A percentile compares a stretch with the other conserved stretches of the same genome.
Evolutionary conservation across 2,797 vertebrate genomes (phyloP).

Genomic region (Cottoperca gobio): DNA sequence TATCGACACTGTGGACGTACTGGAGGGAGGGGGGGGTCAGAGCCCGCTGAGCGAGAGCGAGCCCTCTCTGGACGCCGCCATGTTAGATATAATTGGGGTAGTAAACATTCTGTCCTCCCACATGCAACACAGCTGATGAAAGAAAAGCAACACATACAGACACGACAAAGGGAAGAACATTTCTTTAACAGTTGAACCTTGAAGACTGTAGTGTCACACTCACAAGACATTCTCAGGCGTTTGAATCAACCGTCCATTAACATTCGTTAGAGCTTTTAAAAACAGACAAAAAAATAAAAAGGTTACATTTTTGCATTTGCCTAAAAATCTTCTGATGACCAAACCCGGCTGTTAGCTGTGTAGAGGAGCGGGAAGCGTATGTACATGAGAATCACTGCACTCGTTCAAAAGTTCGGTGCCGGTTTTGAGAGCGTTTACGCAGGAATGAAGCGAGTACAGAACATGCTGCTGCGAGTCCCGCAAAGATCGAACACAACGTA

Average conservation of each 20-base stretch:
- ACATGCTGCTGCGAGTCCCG: conserved; percentile 70
- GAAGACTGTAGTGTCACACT: conserved; percentile 71
- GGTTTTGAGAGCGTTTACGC: conserved; percentile 46
- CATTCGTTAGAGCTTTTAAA: conserved; percentile 60
- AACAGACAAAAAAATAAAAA: conserved; percentile 57
- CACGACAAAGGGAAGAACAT: conserved; percentile 57
- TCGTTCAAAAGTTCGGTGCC: conserved; percentile 63
- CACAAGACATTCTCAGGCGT: conserved; percentile 69
- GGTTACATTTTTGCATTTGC: conserved; percentile 67
- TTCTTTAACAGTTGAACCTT: conserved; percentile 52
- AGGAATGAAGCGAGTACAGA: conserved; percentile 66
- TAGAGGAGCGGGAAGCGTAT: conserved; percentile 64
- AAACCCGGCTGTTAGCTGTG: conserved; percentile 62
- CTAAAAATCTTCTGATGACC: conserved; percentile 61
- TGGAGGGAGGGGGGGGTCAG: conserved; percentile 43
- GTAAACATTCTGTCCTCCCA: conserved; percentile 74
- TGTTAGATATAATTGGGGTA: conserved; percentile 40
- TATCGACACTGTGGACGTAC: conserved; percentile 40
- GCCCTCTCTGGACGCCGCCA: conserved; percentile 39
- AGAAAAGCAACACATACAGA: conserved; percentile 65
- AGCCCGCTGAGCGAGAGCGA: conserved; percentile 44
- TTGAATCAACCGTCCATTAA: conserved; percentile 61
- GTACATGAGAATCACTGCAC: conserved; percentile 67
- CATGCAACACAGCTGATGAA: conserved; percentile 67
- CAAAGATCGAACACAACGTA: conserved; percentile 43